Evolutionary conservation across 1,140 invertebrate genomes (phyloP), one percentile per base, ranked within the genome.

Genomic region (Caenorhabditis tropicalis): DNA sequence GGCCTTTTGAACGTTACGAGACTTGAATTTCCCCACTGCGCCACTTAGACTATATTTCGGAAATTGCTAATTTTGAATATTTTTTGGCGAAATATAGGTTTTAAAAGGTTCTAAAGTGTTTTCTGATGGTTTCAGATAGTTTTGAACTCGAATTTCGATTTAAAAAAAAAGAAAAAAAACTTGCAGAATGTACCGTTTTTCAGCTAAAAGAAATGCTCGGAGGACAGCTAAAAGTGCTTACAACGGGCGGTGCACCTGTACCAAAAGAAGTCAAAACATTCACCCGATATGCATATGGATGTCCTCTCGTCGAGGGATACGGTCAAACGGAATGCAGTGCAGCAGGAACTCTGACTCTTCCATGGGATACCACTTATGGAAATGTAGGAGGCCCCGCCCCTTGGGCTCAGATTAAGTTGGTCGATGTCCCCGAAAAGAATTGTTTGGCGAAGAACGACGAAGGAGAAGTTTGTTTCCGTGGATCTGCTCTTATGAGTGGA

Each of bases 321-420:
- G 89, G 89, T 4, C 90, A 91, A 70, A 91, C 89, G 3, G 89
- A 90, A 82, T 89, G 88, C 51, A 79, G 84, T 39, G 88, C 88
- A n/a, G 87, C 88, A 3, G 87, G 87, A n/a, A 91, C 89, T 27
- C 29, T 88, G 27, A 87, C 88, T 24, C 74, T 91, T 27, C 82
- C 85, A 5, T 87, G 48, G 43, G 89, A 90, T 81, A 85, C 70
- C n/a, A 82, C 70, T n/a, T 82, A 79, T 49, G 90, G 88, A 19
- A 89, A 91, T 83, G 87, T 91, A 15, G 89, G 89, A 3, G 89
- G 83, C 0, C 89, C 90, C 0, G 85, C 86, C 9, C 85, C 87
- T 19, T 89, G 89, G 88, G 80, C 88, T 74, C 84, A 87, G 27
- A 74, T 90, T 15, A 90, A 90, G 49, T 81, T 90, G 33, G 84